Base-by-base conservation (phyloP, 2,797 vertebrate genomes). In the Sebastes alutus region DNA sequence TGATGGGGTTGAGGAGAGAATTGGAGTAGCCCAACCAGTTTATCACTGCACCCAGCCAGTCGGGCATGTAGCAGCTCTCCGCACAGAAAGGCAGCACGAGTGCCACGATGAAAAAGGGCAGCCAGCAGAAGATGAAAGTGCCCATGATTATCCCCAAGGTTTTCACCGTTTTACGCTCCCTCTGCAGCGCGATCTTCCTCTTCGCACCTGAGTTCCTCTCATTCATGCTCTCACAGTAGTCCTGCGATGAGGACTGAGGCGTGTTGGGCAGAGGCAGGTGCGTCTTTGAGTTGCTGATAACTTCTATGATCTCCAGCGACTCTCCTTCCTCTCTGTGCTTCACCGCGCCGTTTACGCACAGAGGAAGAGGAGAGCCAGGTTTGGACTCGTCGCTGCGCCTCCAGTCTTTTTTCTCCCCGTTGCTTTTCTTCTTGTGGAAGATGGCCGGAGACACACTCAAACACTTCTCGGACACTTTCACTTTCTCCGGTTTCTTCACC, bases 1-100 rank as follows among this genome's bases (percentile, higher is more conserved):
- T 99, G 90, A 99, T 96, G 18, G 98, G 98, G 87, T 99, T 99
- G 65, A 99, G 96, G 77, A 99, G 97, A 13, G 98, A 99, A 94
- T 99, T 99, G 86, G 98, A 99, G 89, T 99, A 99, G 82, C 98
- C 98, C 77, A 99, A 96, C 98, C 98, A 99, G 94, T 98, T 99
- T 77, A 99, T 99, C 64, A 99, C 96, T 35, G 96, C 97, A 20
- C 95, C 96, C 84, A 99, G 82, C 95, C 96, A 97, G 22, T 94
- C 92, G 33, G 98, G 98, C 98, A 99, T 99, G 87, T 96, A 96
- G 90, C 98, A 99, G 86, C 95, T 95, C 83, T 96, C 94, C 69
- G 96, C 94, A 78, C 98, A 99, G 90, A 99, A 99, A 73, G 98
- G 98, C 87, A 99, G 81, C 75, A 99, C 97, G 56, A 99, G 96